Evolutionary conservation across 1,140 invertebrate species (phyloP).

Genomic region (Cotesia vestalis): DNA sequence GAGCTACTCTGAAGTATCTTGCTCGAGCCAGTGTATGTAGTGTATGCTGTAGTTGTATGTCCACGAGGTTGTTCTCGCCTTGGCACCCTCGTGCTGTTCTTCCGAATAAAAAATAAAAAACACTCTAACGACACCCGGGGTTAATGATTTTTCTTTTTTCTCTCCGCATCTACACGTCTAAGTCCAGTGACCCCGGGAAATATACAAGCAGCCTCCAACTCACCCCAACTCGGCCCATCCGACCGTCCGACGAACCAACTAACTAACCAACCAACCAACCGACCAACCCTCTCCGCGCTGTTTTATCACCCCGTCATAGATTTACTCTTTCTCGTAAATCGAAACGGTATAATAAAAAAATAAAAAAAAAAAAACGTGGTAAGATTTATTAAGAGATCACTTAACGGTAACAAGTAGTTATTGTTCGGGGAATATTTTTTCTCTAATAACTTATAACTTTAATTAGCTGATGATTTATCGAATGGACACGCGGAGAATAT

Average conservation of each 20-base stretch:
- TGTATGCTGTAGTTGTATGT: not conserved
- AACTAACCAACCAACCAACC: too few species aligned
- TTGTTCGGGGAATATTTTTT: too few species aligned
- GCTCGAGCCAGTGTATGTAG: not conserved
- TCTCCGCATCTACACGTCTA: not conserved
- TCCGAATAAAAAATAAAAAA: constrained; percentile 27
- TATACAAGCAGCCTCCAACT: constrained; percentile 3
- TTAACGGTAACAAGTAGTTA: too few species aligned
- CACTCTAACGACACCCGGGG: constrained; percentile 39
- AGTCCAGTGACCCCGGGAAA: constrained; percentile 30
- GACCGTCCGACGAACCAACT: not conserved
- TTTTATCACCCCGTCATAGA: too few species aligned
- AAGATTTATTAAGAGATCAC: too few species aligned
- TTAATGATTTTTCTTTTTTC: constrained; percentile 40
- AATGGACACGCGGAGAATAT: too few species aligned
- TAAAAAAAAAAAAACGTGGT: too few species aligned
- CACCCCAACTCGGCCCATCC: not conserved
- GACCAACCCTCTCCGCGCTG: too few species aligned
- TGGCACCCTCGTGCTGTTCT: not conserved
- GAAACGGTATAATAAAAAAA: too few species aligned
- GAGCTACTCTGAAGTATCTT: constrained; percentile 11
- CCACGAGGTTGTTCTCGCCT: constrained; percentile 1
- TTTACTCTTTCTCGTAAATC: too few species aligned
- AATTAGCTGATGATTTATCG: too few species aligned
- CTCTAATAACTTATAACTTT: too few species aligned